Conservation (phyloP, 2,113 vertebrate genomes). For the Cottus gobio region DNA sequence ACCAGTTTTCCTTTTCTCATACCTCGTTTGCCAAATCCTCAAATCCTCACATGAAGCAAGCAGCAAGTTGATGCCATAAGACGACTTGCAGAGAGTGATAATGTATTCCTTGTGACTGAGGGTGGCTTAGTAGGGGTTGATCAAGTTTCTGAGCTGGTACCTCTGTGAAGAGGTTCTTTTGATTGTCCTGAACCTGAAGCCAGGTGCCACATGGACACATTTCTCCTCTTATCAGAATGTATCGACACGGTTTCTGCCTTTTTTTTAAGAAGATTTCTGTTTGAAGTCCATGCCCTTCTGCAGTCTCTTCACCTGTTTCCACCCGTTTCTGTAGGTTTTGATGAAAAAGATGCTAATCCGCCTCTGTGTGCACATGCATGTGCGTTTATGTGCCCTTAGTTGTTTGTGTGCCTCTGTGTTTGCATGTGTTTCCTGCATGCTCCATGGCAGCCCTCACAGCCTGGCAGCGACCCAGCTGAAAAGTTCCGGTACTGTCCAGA, state of each 20-base stretch:
- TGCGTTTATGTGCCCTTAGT: constrained; percentile 2
- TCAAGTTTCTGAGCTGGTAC: background rate
- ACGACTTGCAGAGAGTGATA: constrained; percentile 43
- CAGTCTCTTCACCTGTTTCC: background rate
- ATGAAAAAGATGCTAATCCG: constrained; percentile 14
- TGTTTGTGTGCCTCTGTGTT: constrained; percentile 39
- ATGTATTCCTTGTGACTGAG: constrained; percentile 17
- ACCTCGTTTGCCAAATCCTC: constrained; percentile 37
- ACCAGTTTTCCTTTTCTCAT: constrained; percentile 29
- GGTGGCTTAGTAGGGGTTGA: constrained; percentile 16
- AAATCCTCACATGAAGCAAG: constrained; percentile 10
- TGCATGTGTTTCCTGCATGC: constrained; percentile 63
- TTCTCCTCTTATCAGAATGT: background rate
- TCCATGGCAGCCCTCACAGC: constrained; percentile 51
- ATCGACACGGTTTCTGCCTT: background rate
- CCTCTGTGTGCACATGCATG: background rate
- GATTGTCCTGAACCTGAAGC: constrained; percentile 25
- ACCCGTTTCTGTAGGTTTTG: background rate
- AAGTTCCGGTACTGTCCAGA: constrained; percentile 83
- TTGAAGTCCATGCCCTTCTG: background rate
- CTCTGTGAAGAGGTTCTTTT: constrained; percentile 2
- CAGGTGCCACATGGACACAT: background rate
- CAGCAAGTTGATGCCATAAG: constrained; percentile 16
- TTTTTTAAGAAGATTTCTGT: background rate
- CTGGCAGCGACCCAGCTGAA: constrained; percentile 75